Evolutionary conservation across 2,797 vertebrate genomes (phyloP).

Genomic region (Antrozous pallidus): DNA sequence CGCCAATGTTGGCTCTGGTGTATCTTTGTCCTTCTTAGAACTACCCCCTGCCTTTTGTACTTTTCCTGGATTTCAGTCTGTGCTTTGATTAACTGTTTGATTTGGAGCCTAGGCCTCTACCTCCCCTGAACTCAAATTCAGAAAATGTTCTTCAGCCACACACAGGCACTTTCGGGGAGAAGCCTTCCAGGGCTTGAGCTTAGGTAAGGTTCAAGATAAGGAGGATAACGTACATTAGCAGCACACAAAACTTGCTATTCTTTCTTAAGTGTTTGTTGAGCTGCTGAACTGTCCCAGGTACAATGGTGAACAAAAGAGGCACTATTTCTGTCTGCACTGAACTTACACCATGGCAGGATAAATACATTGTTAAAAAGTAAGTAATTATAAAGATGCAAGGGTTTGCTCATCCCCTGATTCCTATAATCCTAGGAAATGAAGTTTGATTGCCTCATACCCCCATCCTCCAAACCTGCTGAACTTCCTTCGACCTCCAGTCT

Average conservation of each 20-base stretch:
- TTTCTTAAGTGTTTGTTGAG: neutral
- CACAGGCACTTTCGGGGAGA: neutral
- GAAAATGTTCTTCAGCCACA: neutral
- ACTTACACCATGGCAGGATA: neutral
- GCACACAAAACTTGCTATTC: neutral
- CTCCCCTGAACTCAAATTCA: neutral
- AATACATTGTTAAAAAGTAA: neutral
- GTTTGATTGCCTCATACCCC: neutral
- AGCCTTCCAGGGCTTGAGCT: neutral
- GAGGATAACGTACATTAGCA: neutral
- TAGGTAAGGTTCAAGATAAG: neutral
- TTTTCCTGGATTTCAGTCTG: neutral
- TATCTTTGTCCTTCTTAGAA: neutral
- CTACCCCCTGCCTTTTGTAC: neutral
- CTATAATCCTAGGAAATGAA: neutral
- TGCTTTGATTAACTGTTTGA: neutral
- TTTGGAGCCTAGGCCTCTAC: neutral
- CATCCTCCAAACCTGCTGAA: neutral
- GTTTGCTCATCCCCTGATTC: neutral
- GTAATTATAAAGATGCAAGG: neutral
- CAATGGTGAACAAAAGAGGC: neutral
- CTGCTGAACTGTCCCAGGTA: neutral
- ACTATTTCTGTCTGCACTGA: neutral
- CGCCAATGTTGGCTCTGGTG: neutral
- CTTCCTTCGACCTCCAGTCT: neutral